Evolutionary conservation across 2,797 vertebrate genomes (phyloP), one percentile per base, ranked within the genome.

Genomic region (Sebastes oblongus): DNA sequence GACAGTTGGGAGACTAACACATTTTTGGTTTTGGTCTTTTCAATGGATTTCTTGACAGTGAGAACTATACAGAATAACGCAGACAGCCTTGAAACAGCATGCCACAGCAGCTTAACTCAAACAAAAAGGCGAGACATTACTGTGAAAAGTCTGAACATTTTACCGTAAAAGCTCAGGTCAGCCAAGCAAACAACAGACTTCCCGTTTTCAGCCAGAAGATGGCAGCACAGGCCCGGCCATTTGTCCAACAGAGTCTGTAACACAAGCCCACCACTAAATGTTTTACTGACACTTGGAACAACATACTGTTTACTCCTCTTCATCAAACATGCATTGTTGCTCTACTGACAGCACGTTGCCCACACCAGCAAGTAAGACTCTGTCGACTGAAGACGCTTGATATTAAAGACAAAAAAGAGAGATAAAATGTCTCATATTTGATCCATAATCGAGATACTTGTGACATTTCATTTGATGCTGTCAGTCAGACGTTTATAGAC

Each of bases 211-310:
- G 25, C 90, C 93, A 90, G 69, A 66, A 83, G 91, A 62, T 82
- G 91, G 90, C 89, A 93, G 85, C 87, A 83, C 16, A 89, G 60
- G 25, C 8, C 3, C 1, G 3, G 2, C 16, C 12, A 22, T 59
- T 12, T 32, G 11, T 34, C 10, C 11, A 30, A 32, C 22, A 39
- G 18, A 1, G 3, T 59, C 6, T 59, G 90, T 77, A 88, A 91
- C 78, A 66, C 68, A 84, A 90, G 59, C 72, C 71, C 46, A 22
- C 39, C 73, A 64, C 81, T 89, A 80, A 91, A 93, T 90, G 83
- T 90, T 91, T 89, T 55, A 91, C 86, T 8, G 78, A 81, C 79
- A 82, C 82, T 66, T 82, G 79, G 70, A 80, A 62, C 52, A 82
- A 80, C 65, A 25, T 3, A 39, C 77, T 68, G 58, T 72, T 79